phyloP scores from a whole-genome alignment of 2,797 vertebrate species.

The Allobates femoralis region DNA sequence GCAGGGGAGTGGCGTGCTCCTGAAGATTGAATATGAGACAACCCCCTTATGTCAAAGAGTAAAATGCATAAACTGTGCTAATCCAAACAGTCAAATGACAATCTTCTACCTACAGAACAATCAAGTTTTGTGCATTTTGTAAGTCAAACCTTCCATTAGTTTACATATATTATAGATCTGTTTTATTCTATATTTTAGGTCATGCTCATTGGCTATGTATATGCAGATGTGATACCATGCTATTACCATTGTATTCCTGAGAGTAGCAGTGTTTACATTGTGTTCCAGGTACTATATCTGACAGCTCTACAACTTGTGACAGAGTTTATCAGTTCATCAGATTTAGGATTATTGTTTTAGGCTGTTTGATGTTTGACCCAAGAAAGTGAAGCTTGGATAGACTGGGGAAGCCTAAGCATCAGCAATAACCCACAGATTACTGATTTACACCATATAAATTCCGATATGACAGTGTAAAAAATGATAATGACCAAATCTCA shows the following conservation, averaged over 20 bases:
- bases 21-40: too few relatives aligned
- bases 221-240: background rate
- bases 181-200: background rate
- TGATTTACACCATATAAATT: background rate
- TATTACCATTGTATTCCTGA: conserved; percentile 3
- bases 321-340: conserved; percentile 16
- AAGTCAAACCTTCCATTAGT: background rate
- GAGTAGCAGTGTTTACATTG: background rate
- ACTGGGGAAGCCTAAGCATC: conserved; percentile 5
- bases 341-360: conserved; percentile 42
- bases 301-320: conserved; percentile 15
- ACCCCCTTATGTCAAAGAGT: background rate
- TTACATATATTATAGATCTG: background rate
- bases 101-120: background rate
- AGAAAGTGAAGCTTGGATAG: background rate
- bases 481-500: background rate
- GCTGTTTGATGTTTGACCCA: conserved; percentile 34
- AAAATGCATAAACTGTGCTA: background rate
- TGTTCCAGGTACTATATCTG: background rate
- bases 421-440: background rate
- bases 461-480: background rate
- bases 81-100: background rate
- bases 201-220: background rate
- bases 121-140: background rate
- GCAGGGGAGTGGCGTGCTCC: too few relatives aligned